These are phyloP conservation scores for Cotesia chilonis DNA, from an alignment of 1,140 invertebrate genomes.

Conservation along the genomic window DNA sequence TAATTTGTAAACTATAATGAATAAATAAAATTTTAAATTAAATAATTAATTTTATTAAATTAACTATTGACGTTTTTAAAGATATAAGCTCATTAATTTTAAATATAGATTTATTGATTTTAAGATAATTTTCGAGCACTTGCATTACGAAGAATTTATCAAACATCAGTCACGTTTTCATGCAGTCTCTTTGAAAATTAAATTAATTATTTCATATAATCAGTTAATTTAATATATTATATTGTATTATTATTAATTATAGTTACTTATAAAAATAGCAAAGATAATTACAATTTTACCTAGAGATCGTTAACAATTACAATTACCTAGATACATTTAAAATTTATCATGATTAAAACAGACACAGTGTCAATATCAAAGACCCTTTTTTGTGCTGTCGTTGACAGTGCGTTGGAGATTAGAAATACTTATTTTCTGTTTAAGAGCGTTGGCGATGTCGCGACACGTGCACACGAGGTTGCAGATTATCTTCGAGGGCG, in stretches of 20 bases:
- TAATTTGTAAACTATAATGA: too few species aligned
- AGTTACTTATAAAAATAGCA: constrained; percentile 25
- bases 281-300: constrained; percentile 10
- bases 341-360: background rate
- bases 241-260: background rate
- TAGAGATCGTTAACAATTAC: constrained; percentile 3
- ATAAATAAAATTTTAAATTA: too few species aligned
- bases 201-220: too few species aligned
- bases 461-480: constrained; percentile 58
- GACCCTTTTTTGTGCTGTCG: constrained; percentile 54
- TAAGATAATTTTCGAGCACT: background rate
- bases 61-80: too few species aligned
- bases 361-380: constrained; percentile 36
- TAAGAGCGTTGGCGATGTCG: constrained; percentile 51
- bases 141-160: background rate
- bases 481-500: constrained; percentile 68
- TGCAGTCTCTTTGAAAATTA: constrained; percentile 7
- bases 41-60: too few species aligned
- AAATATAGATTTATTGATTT: too few species aligned
- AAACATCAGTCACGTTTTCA: constrained; percentile 6
- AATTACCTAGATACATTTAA: background rate
- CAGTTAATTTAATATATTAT: background rate
- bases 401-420: constrained; percentile 46
- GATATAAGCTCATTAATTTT: too few species aligned
- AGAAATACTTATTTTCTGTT: constrained; percentile 46